phyloP scores from a whole-genome alignment of 2,113 vertebrate species.

The Anoplopoma fimbria region DNA sequence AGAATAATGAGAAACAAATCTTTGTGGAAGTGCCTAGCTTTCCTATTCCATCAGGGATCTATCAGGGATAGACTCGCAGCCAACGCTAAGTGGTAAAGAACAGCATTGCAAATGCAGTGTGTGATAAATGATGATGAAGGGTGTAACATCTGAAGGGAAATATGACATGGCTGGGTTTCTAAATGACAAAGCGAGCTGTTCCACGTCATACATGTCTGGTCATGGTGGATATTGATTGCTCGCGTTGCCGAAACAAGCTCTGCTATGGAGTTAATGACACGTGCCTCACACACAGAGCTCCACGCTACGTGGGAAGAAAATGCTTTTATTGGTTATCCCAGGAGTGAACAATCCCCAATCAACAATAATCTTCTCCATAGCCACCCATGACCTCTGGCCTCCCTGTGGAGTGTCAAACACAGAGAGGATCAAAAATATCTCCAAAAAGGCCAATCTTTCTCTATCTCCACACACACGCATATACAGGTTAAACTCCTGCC shows the following conservation, averaged over 20 bases:
- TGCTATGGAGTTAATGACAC: slow-evolving; percentile 17
- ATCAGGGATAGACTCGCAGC: slow-evolving; percentile 48
- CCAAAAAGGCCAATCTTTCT: slow-evolving; percentile 26
- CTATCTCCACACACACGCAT: slow-evolving; percentile 7
- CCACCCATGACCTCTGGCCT: slow-evolving; percentile 40
- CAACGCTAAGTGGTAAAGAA: slow-evolving; percentile 63
- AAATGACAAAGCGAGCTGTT: slow-evolving; percentile 33
- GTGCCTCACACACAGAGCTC: background rate
- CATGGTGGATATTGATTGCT: slow-evolving; percentile 38
- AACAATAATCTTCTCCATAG: slow-evolving; percentile 40
- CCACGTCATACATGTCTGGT: slow-evolving; percentile 8
- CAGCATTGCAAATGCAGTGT: slow-evolving; percentile 24
- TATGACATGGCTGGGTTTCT: slow-evolving; percentile 20
- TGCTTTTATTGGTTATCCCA: slow-evolving; percentile 34
- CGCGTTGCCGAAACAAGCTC: slow-evolving; percentile 24
- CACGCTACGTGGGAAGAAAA: background rate
- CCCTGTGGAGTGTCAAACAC: background rate
- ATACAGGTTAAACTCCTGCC: slow-evolving; percentile 67
- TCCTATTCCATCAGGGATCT: slow-evolving; percentile 52
- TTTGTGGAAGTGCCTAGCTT: slow-evolving; percentile 30
- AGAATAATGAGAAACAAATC: slow-evolving; percentile 52
- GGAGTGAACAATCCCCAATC: slow-evolving; percentile 30
- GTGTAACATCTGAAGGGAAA: slow-evolving; percentile 51
- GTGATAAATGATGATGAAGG: slow-evolving; percentile 42
- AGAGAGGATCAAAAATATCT: slow-evolving; percentile 33